Conservation (phyloP, 2,797 vertebrate genomes). For the Bovichtus diacanthus region DNA sequence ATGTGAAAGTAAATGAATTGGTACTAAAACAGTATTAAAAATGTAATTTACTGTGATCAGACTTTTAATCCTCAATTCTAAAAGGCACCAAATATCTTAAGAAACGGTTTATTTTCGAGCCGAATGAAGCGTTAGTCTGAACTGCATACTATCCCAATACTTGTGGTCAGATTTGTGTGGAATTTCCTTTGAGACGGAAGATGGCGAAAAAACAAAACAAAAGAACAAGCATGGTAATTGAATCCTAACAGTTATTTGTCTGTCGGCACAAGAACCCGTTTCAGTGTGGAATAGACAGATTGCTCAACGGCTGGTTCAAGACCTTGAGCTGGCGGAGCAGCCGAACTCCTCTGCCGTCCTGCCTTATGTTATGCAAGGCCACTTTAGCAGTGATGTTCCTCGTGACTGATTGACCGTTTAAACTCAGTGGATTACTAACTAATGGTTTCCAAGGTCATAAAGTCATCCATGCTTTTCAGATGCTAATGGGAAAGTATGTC, state of each 20-base stretch:
- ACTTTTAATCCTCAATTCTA: slow-evolving; percentile 18
- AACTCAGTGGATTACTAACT: slow-evolving; percentile 14
- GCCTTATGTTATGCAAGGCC: slow-evolving; percentile 63
- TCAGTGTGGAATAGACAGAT: slow-evolving; percentile 70
- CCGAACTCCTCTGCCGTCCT: slow-evolving; percentile 59
- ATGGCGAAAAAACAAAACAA: slow-evolving; percentile 4
- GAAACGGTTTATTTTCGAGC: neutral
- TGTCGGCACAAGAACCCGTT: slow-evolving; percentile 47
- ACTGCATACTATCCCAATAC: neutral
- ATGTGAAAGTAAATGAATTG: slow-evolving; percentile 21
- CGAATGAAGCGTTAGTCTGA: slow-evolving; percentile 11
- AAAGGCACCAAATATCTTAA: neutral
- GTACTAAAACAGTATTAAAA: slow-evolving; percentile 24
- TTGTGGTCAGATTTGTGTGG: slow-evolving; percentile 10
- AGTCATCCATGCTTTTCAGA: slow-evolving; percentile 23
- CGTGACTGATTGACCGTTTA: slow-evolving; percentile 27
- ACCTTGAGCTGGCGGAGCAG: slow-evolving; percentile 49
- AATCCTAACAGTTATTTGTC: slow-evolving; percentile 58
- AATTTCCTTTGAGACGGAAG: slow-evolving; percentile 25
- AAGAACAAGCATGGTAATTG: slow-evolving; percentile 3
- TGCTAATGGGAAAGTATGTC: slow-evolving; percentile 7
- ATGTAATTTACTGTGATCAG: slow-evolving; percentile 25
- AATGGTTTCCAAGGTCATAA: slow-evolving; percentile 24
- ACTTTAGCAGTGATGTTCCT: slow-evolving; percentile 32
- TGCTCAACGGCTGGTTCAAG: slow-evolving; percentile 77